Conservation (phyloP, 2,797 vertebrate genomes). For the Acanthis flammea region DNA sequence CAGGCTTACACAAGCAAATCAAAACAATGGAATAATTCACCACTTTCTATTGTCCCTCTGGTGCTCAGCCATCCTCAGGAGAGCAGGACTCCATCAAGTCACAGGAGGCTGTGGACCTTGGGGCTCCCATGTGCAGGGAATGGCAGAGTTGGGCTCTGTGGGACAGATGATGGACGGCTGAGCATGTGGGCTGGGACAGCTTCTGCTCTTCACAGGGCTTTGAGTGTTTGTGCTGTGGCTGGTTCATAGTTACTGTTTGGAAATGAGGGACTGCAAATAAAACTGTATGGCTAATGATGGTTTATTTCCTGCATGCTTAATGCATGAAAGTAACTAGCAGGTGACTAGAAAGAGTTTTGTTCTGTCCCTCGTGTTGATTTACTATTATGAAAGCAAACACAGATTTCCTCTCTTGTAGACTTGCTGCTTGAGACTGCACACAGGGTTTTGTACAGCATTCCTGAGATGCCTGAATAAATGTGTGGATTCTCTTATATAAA, state of each 20-base stretch:
- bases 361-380: slow-evolving; percentile 4
- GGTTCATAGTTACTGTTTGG: not conserved
- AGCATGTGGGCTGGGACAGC: fast-evolving
- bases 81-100: not conserved
- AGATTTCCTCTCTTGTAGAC: slow-evolving; percentile 57
- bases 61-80: not conserved
- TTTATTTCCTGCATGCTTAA: slow-evolving; percentile 23
- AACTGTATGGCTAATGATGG: not conserved
- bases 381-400: slow-evolving; percentile 64
- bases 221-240: not conserved
- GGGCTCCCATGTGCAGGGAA: fast-evolving
- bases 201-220: not conserved
- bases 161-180: not conserved
- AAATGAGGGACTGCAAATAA: not conserved
- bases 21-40: not conserved
- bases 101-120: fast-evolving
- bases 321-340: slow-evolving; percentile 43
- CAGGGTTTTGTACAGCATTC: slow-evolving; percentile 51
- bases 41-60: not conserved
- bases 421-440: slow-evolving; percentile 20
- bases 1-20: not conserved
- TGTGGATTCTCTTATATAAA: slow-evolving; percentile 16
- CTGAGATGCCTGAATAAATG: slow-evolving; percentile 40
- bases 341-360: slow-evolving; percentile 35
- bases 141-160: fast-evolving